A percentile compares a stretch with the other conserved stretches of the same genome.
Conservation (phyloP, 2,797 vertebrate species). For the Botia kubotai region DNA sequence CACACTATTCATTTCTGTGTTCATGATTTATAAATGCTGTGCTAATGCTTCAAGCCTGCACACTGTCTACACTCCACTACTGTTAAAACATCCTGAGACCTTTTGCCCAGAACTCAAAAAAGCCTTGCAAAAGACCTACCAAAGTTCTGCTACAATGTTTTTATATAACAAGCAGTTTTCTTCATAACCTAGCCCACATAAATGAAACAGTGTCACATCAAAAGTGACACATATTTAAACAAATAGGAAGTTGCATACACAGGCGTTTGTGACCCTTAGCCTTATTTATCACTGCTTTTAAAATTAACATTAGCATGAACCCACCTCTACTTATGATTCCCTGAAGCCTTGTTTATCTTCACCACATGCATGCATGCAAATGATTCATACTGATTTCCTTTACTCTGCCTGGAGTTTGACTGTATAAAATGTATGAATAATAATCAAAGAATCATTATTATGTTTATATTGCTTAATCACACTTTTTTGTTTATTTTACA, state of each 20-base stretch:
- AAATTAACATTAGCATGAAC: background rate
- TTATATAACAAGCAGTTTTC: slow-evolving; percentile 11
- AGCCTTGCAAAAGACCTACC: slow-evolving; percentile 16
- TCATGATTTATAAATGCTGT: slow-evolving; percentile 54
- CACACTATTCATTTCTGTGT: slow-evolving; percentile 36
- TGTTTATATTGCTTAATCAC: background rate
- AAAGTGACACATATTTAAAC: slow-evolving; percentile 6
- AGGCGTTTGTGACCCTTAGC: slow-evolving; percentile 3
- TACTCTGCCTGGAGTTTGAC: background rate
- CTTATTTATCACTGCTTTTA: background rate
- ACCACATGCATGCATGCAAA: background rate
- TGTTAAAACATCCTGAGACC: slow-evolving; percentile 22
- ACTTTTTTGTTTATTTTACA: background rate
- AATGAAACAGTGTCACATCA: background rate
- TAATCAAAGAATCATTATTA: slow-evolving; percentile 9
- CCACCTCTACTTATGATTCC: background rate
- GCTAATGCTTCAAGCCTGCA: slow-evolving; percentile 45
- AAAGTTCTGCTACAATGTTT: slow-evolving; percentile 15
- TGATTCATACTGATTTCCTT: background rate
- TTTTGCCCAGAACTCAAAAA: slow-evolving; percentile 9
- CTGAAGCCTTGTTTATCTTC: slow-evolving; percentile 4
- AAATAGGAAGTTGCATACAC: background rate
- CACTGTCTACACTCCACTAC: slow-evolving; percentile 2
- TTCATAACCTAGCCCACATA: background rate
- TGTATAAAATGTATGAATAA: background rate